phyloP scores from a whole-genome alignment of 2,113 vertebrate genomes.

The Lepus americanus region DNA sequence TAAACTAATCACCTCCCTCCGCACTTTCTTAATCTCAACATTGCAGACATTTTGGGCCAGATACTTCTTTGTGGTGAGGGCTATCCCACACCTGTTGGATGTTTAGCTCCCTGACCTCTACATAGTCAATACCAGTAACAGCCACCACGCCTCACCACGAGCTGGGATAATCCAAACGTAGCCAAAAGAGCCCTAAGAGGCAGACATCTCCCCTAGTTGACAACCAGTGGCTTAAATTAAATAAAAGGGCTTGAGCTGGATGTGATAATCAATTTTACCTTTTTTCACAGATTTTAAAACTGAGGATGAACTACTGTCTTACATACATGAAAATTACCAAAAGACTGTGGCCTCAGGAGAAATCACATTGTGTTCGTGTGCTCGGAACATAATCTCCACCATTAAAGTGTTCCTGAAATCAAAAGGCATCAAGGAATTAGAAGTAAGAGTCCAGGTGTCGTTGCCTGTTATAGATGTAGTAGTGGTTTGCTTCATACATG shows the following conservation, averaged over 20 bases:
- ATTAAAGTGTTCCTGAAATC: constrained; percentile 89
- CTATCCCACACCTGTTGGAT: background rate
- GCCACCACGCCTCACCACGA: background rate
- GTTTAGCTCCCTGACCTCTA: background rate
- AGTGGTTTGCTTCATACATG: background rate
- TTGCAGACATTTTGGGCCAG: background rate
- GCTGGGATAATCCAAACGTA: background rate
- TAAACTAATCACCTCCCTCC: background rate
- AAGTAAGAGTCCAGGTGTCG: constrained; percentile 82
- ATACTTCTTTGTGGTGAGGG: background rate
- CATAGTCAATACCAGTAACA: background rate
- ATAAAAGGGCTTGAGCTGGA: background rate
- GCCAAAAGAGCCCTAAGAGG: background rate
- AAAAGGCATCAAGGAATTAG: constrained; percentile 82
- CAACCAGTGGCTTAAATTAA: background rate
- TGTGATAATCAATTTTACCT: background rate
- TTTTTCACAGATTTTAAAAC: constrained; percentile 89
- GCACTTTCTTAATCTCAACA: background rate
- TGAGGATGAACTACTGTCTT: constrained; percentile 91
- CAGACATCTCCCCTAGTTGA: background rate
- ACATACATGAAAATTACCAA: constrained; percentile 90
- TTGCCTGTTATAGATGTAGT: background rate
- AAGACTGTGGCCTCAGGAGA: constrained; percentile 87
- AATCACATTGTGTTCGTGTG: constrained; percentile 79
- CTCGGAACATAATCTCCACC: constrained; percentile 87